These are phyloP conservation scores for Orussus abietinus DNA, from an alignment of 1,140 invertebrate genomes.

Conservation along the genomic window DNA sequence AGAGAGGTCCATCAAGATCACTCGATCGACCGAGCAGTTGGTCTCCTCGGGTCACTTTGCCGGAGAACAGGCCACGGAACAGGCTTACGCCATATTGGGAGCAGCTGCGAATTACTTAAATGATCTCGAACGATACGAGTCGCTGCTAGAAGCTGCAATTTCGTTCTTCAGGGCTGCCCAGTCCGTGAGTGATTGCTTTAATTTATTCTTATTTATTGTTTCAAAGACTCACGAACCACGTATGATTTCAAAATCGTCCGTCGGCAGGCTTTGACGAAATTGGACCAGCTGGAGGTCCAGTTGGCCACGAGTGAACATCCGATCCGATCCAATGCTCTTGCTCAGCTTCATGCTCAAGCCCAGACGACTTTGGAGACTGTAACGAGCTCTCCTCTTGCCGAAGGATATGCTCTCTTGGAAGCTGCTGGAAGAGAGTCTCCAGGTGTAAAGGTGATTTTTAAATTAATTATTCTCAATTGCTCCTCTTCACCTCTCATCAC, in stretches of 20 bases:
- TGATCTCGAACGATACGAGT: constrained; percentile 66
- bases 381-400: constrained; percentile 60
- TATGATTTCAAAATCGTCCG: constrained; percentile 9
- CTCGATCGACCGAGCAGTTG: constrained; percentile 74
- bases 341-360: constrained; percentile 64
- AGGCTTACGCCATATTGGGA: constrained; percentile 71
- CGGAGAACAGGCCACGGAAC: constrained; percentile 66
- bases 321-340: constrained; percentile 61
- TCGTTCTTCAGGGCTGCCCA: constrained; percentile 73
- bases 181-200: constrained; percentile 52
- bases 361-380: constrained; percentile 63
- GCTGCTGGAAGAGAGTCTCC: constrained; percentile 62
- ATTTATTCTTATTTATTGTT: no score
- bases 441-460: constrained; percentile 59
- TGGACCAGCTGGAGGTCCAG: constrained; percentile 76
- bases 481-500: no score
- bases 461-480: constrained; percentile 12
- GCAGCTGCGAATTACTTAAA: constrained; percentile 71
- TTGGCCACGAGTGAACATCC: constrained; percentile 64
- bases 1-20: constrained; percentile 72
- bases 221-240: no score
- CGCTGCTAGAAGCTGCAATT: constrained; percentile 64
- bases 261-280: constrained; percentile 65
- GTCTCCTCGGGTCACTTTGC: constrained; percentile 66
- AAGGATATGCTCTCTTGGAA: constrained; percentile 72